Conservation (phyloP, 2,888 invertebrate species). For the Hesperia comma region DNA sequence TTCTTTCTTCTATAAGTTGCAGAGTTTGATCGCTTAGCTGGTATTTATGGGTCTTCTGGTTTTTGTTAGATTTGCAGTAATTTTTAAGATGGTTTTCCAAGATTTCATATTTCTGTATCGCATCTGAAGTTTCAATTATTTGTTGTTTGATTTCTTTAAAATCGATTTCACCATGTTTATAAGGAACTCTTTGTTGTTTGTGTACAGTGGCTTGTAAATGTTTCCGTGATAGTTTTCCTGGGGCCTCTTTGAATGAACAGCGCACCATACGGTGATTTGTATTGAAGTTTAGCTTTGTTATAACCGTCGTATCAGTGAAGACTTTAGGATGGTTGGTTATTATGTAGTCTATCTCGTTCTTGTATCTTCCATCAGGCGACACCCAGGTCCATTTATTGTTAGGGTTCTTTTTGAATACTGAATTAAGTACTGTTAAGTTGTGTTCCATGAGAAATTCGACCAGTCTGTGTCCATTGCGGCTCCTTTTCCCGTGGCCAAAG, state of each 20-base stretch:
- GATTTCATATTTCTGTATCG: conserved; percentile 1
- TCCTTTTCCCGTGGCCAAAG: conserved; percentile 36
- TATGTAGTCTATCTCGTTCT: conserved; percentile 38
- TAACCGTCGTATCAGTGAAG: conserved; percentile 33
- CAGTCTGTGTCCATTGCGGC: conserved; percentile 30
- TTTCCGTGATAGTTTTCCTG: conserved; percentile 14
- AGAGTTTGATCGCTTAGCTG: not conserved
- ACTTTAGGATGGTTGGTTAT: conserved; percentile 27
- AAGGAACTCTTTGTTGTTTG: not conserved
- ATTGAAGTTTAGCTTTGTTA: conserved; percentile 33
- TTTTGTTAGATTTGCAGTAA: no score
- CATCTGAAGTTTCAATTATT: no score
- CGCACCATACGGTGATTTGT: conserved; percentile 38
- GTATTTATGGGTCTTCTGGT: not conserved
- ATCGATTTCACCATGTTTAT: not conserved
- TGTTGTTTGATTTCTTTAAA: no score
- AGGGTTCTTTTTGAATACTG: conserved; percentile 27
- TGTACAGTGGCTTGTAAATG: not conserved
- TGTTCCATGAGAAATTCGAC: conserved; percentile 38
- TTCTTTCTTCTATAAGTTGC: conserved; percentile 15
- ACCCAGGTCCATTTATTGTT: conserved; percentile 38
- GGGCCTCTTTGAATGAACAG: not conserved
- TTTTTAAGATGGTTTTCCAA: conserved; percentile 13
- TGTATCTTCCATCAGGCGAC: conserved; percentile 32
- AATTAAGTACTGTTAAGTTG: conserved; percentile 29